Evolutionary conservation across 2,888 invertebrate species (phyloP).

Genomic region (Athalia cordata): DNA sequence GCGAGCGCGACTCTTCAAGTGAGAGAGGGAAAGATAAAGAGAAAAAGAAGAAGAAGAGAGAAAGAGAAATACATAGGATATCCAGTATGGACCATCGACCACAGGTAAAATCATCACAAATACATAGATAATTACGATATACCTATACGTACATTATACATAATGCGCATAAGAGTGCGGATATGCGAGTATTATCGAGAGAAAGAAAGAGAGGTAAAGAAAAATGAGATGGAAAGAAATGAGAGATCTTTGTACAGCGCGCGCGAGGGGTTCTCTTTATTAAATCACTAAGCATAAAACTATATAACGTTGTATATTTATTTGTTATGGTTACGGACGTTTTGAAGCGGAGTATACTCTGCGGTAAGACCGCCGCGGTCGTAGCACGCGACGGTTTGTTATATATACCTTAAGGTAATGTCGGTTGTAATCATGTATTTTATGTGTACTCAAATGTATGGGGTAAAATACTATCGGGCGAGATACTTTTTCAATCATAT

Average conservation of each 20-base stretch:
- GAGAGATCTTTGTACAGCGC: conserved; percentile 7
- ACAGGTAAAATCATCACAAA: background rate
- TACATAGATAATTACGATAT: background rate
- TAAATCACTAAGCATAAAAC: conserved; percentile 56
- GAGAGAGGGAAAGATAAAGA: conserved; percentile 47
- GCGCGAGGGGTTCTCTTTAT: conserved; percentile 54
- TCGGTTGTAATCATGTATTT: background rate
- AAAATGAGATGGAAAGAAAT: conserved; percentile 8
- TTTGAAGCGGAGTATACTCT: background rate
- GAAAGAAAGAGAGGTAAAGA: background rate
- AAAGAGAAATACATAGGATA: no score
- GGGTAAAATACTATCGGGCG: no score
- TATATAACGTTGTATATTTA: conserved; percentile 24
- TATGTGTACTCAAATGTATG: no score
- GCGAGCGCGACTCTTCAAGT: conserved; percentile 1
- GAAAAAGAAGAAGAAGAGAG: conserved; percentile 49
- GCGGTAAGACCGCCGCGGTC: conserved; percentile 8
- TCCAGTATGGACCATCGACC: conserved; percentile 28
- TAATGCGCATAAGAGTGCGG: no score
- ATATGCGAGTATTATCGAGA: background rate
- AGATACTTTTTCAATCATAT: no score
- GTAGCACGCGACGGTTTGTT: conserved; percentile 24
- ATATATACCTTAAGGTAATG: background rate
- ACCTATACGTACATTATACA: background rate
- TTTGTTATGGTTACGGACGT: background rate